Conservation (phyloP, 1,140 invertebrate species). For the Hylaeus volcanicus region DNA sequence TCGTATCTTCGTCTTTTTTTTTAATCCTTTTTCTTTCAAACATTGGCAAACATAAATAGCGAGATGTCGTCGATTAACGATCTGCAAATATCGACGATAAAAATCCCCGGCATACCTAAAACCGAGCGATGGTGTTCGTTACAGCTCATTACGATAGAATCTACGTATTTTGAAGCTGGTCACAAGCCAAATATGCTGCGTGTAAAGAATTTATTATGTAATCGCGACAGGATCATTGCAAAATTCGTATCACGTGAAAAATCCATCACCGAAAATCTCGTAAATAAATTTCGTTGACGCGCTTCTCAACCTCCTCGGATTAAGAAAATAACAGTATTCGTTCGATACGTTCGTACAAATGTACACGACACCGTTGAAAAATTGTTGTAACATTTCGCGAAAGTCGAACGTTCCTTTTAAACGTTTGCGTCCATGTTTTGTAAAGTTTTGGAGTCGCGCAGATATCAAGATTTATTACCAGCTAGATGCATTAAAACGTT, state of each 20-base stretch:
- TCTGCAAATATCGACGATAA: not conserved
- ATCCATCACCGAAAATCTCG: conserved; percentile 19
- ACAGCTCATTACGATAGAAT: conserved; percentile 64
- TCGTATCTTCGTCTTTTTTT: too few relatives aligned
- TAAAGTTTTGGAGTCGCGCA: too few relatives aligned
- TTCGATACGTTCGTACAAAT: too few relatives aligned
- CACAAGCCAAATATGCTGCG: conserved; percentile 52
- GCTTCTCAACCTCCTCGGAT: not conserved
- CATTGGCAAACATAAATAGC: too few relatives aligned
- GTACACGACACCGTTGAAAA: too few relatives aligned
- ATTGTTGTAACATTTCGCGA: too few relatives aligned
- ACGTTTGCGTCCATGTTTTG: too few relatives aligned
- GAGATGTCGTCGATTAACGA: not conserved
- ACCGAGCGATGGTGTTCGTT: conserved; percentile 42
- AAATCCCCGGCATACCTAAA: conserved; percentile 34
- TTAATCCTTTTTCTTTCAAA: too few relatives aligned
- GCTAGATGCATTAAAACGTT: too few relatives aligned
- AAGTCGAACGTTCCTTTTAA: too few relatives aligned
- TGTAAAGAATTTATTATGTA: conserved; percentile 66
- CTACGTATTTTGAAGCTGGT: conserved; percentile 67
- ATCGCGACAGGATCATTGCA: conserved; percentile 56
- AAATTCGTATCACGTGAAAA: conserved; percentile 48
- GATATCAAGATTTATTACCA: too few relatives aligned
- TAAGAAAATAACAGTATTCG: not conserved
- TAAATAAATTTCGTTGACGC: conserved; percentile 14